Base-by-base conservation (phyloP, 2,888 invertebrate species). In the Onthophagus sagittarius region DNA sequence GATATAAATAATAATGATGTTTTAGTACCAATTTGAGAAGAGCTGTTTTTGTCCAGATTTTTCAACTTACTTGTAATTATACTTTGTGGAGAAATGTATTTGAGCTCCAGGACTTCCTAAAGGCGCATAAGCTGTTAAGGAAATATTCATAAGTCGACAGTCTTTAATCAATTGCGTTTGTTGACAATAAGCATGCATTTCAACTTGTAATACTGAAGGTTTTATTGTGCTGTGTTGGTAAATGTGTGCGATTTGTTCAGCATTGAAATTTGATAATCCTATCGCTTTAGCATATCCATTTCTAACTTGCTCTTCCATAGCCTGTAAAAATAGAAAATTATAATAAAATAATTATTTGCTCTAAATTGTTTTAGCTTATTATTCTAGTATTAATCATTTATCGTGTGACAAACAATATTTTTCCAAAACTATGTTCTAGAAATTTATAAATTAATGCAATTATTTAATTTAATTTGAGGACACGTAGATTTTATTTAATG, bases 241-340 rank as follows among this genome's bases (percentile, higher is more conserved):
- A 72, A 94, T 89, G 75, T 88, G 86, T 76, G 87, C 82, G 72
- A 94, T 87, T 86, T 95, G 95, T 13, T 85, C 81, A 74, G 87
- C 87, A 81, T 92, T 94, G 84, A 93, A 95, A 84, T 95, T 95
- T 70, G 94, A 95, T 71, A 95, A 82, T 2, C 95, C 95, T 77
- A 95, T 90, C n/a, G 93, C 89, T 80, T 88, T 90, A 0, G 89
- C 84, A 15, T 88, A 85, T 2, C 93, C 93, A 71, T 87, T 85
- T 76, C 87, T 87, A 69, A 93, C 92, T 78, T 84, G 84, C 71
- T 89, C 85, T 83, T 94, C 93, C 91, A 94, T 89, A 81, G 86
- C 90, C 93, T 93, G 3, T 78, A 11, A 81, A 79, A 69, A 72
- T 65, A 65, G 32, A 69, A 53, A 32, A 31, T 32, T 65, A 31